Evolutionary conservation across 2,797 vertebrate genomes (phyloP), one percentile per base, ranked within the genome.

Genomic region (Paramormyrops hopkinsi): DNA sequence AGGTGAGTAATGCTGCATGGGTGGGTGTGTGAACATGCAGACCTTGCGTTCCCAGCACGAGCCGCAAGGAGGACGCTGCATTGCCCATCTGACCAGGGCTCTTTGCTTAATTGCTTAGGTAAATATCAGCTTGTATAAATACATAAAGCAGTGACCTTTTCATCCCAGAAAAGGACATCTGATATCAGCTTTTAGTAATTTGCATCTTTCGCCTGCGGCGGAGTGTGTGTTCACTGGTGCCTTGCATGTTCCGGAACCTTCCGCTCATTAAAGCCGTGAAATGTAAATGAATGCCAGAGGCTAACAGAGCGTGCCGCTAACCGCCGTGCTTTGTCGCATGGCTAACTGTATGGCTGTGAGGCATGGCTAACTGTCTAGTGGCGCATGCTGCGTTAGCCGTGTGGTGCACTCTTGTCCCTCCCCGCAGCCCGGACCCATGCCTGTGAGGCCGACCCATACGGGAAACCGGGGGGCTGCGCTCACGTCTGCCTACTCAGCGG

Each of bases 401-500:
- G 29, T 87, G 56, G 12, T 25, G 9, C 22, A 19, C 1, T 51
- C 25, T 29, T 44, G 12, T 87, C 8, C 44, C 22, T 37, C 91
- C 88, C 91, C 94, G 8, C 91, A 99, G 99, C 97, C 92, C 97
- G 96, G 94, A 98, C 96, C 94, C 98, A 99, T 3, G 98, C 98
- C 0, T 99, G 99, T 92, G 97, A 98, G 91, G 92, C 89, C 88
- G 97, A 97, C 92, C 94, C 96, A 0, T 95, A 94, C 53, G 97
- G 97, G 82, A 96, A 95, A 93, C 95, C 95, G 0, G 99, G 99
- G 29, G 97, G 98, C 90, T 99, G 99, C 90, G 95, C 96, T 0
- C 98, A 99, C 94, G 95, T 99, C 95, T 99, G 99, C 95, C 96
- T 99, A 88, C 96, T 99, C 92, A 97, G 97, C 90, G 97, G 96